Conservation (phyloP, 2,797 vertebrate species). For the Sebastes kiyomatsui region DNA sequence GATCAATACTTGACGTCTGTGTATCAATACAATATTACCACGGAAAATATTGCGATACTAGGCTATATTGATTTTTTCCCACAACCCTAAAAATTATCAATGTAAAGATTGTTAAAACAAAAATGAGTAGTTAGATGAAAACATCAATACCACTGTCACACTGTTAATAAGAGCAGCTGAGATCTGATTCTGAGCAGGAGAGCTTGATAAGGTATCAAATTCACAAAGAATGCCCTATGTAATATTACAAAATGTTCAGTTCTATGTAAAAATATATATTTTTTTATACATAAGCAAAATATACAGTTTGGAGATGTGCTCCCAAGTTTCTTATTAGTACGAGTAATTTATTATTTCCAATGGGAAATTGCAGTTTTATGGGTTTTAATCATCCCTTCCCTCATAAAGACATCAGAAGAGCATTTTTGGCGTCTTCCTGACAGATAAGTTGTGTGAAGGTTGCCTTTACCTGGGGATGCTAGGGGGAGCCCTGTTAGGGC, state of each 20-base stretch:
- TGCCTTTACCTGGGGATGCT: slow-evolving; percentile 92
- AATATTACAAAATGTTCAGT: neutral
- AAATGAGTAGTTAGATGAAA: neutral
- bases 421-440: neutral
- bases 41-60: too few relatives aligned
- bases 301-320: neutral
- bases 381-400: neutral
- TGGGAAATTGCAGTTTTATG: neutral
- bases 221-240: neutral
- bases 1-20: too few relatives aligned
- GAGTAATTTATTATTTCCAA: neutral
- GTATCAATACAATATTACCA: too few relatives aligned
- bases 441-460: neutral
- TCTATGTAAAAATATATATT: neutral
- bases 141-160: neutral
- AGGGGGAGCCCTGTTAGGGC: slow-evolving; percentile 93
- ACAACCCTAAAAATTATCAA: too few relatives aligned
- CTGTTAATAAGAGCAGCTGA: neutral
- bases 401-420: neutral
- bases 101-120: neutral
- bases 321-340: neutral
- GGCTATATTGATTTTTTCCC: too few relatives aligned
- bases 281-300: neutral
- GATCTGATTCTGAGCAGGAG: neutral
- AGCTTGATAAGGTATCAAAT: neutral